Conservation (phyloP, 2,888 invertebrate genomes). For the Drosophila limbata region DNA sequence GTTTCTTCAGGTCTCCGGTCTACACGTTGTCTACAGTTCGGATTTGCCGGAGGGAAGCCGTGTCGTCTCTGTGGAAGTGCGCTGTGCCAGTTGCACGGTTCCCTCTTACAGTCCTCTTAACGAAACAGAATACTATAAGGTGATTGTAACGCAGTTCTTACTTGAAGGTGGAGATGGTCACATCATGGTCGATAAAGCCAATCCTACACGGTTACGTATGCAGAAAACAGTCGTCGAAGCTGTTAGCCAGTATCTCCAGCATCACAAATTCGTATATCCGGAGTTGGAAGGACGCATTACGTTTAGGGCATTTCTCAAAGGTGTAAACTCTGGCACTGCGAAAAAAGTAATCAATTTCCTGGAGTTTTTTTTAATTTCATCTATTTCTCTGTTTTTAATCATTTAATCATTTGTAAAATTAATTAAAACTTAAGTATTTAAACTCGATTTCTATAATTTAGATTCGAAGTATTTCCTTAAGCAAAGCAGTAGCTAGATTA, state of each 20-base stretch:
- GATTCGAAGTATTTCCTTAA: not conserved
- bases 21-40: conserved; percentile 90
- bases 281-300: conserved; percentile 88
- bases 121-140: conserved; percentile 87
- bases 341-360: not conserved
- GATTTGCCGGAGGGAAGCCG: conserved; percentile 87
- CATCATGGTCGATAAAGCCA: conserved; percentile 51
- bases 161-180: conserved; percentile 91
- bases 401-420: not conserved
- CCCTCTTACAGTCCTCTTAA: conserved; percentile 87
- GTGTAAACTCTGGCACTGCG: not conserved
- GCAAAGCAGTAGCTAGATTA: not conserved
- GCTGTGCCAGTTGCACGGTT: conserved; percentile 89
- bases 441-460: not conserved
- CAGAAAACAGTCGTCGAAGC: conserved; percentile 86
- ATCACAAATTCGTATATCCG: conserved; percentile 88
- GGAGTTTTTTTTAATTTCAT: conserved; percentile 5
- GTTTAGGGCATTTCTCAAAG: conserved; percentile 4
- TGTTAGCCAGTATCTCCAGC: conserved; percentile 87
- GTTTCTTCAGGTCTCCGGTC: conserved; percentile 94
- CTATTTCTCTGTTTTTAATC: not conserved
- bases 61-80: conserved; percentile 88
- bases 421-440: not conserved
- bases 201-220: conserved; percentile 71
- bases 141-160: conserved; percentile 89